Evolutionary conservation across 2,888 invertebrate genomes (phyloP).

Genomic region (Stegophylla sp.): DNA sequence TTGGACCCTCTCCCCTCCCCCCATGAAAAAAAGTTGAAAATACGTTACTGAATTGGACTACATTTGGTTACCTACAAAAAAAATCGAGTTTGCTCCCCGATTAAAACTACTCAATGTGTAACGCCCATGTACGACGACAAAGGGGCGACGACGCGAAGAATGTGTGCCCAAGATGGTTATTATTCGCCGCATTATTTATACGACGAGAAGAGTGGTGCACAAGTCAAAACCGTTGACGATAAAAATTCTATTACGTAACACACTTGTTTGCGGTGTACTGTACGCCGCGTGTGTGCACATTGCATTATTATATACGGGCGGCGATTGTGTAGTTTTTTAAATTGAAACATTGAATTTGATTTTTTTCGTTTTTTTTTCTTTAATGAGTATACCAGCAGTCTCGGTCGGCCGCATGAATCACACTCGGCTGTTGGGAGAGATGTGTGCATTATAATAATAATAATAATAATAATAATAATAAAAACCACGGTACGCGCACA

Average conservation of each 20-base stretch:
- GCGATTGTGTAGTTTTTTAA: slow-evolving; percentile 25
- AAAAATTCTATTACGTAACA: neutral
- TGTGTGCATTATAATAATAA: neutral
- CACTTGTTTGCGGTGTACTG: neutral
- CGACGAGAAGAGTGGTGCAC: too few relatives aligned
- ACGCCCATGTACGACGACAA: too few relatives aligned
- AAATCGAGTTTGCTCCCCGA: too few relatives aligned
- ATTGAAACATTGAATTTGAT: slow-evolving; percentile 34
- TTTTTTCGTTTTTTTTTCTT: neutral
- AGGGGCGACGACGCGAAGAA: too few relatives aligned
- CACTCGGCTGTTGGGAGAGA: too few relatives aligned
- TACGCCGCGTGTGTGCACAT: neutral
- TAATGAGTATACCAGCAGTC: slow-evolving; percentile 17
- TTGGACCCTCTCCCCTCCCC: too few relatives aligned
- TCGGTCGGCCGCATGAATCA: neutral
- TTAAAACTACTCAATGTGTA: too few relatives aligned
- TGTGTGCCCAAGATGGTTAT: neutral
- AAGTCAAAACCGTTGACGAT: neutral
- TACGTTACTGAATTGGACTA: too few relatives aligned
- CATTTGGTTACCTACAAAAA: too few relatives aligned
- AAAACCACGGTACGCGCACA: neutral
- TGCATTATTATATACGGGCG: neutral
- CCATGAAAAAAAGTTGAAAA: too few relatives aligned
- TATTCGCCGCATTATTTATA: too few relatives aligned
- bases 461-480: neutral